Conservation (phyloP, 1,140 invertebrate species). For the Microvelia longipes region DNA sequence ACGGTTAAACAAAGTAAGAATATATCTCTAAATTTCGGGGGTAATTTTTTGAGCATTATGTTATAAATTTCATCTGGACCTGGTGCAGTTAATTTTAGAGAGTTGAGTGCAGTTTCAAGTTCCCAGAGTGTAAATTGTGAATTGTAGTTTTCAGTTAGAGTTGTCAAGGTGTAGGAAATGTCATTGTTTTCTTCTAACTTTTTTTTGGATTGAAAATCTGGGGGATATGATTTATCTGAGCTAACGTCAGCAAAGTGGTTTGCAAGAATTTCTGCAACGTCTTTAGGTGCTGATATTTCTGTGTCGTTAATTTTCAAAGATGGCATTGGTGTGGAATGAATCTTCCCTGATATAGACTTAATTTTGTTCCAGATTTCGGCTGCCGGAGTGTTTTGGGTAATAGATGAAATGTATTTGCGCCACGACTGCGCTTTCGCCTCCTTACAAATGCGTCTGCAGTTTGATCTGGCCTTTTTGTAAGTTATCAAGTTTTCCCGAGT, state of each 20-base stretch:
- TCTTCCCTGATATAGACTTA: background rate
- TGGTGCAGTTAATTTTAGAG: background rate
- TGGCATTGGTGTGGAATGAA: background rate
- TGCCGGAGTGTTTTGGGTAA: background rate
- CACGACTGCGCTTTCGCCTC: background rate
- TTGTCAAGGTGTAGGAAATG: background rate
- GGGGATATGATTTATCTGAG: background rate
- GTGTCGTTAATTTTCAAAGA: background rate
- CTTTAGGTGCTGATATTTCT: background rate
- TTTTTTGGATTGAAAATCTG: background rate
- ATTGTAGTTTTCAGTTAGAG: background rate
- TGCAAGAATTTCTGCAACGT: background rate
- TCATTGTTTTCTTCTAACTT: background rate
- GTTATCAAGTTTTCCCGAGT: background rate
- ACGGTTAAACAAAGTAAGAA: background rate
- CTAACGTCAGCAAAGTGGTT: background rate
- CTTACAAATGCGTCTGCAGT: background rate
- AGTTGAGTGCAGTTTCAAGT: background rate
- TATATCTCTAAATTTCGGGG: background rate
- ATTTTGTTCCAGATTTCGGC: background rate
- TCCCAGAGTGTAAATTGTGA: background rate
- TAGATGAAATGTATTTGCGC: background rate
- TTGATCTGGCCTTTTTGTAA: background rate
- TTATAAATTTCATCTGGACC: background rate
- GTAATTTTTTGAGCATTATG: background rate